phyloP scores from a whole-genome alignment of 2,797 vertebrate species.

The Danio jaintianensis region DNA sequence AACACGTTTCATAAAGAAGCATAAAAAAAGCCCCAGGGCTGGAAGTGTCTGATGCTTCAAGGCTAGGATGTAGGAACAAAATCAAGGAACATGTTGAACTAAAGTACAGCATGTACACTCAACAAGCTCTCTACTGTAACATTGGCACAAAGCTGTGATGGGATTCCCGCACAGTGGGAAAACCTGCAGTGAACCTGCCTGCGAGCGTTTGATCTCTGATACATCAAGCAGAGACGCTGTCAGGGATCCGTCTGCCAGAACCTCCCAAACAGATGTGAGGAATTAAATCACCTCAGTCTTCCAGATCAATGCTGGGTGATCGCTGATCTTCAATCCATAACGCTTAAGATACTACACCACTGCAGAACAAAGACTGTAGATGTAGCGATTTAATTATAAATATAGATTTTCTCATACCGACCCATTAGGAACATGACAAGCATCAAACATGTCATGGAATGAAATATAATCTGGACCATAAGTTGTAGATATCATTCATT shows the following conservation, averaged over 20 bases:
- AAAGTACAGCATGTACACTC: constrained; percentile 33
- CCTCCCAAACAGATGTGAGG: constrained; percentile 54
- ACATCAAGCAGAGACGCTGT: constrained; percentile 58
- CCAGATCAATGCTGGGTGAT: constrained; percentile 43
- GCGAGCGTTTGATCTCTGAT: constrained; percentile 68
- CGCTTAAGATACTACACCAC: constrained; percentile 17
- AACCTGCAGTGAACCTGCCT: constrained; percentile 55
- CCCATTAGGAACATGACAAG: not conserved
- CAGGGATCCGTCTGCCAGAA: constrained; percentile 58
- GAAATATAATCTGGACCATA: not conserved
- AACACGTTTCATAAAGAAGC: not conserved
- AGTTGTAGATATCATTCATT: not conserved
- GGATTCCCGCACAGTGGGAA: constrained; percentile 57
- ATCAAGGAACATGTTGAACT: constrained; percentile 15
- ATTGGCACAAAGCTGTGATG: constrained; percentile 9
- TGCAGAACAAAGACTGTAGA: not conserved
- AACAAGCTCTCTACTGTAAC: constrained; percentile 24
- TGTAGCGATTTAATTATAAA: not conserved
- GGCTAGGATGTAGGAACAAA: not conserved
- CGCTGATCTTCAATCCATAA: constrained; percentile 14
- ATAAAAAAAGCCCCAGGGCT: constrained; percentile 5
- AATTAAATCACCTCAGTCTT: constrained; percentile 46
- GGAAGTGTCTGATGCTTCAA: not conserved
- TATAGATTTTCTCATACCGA: not conserved
- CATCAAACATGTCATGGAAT: not conserved